Conservation (phyloP, 2,113 vertebrate genomes). For the Pygathrix nemaeus region DNA sequence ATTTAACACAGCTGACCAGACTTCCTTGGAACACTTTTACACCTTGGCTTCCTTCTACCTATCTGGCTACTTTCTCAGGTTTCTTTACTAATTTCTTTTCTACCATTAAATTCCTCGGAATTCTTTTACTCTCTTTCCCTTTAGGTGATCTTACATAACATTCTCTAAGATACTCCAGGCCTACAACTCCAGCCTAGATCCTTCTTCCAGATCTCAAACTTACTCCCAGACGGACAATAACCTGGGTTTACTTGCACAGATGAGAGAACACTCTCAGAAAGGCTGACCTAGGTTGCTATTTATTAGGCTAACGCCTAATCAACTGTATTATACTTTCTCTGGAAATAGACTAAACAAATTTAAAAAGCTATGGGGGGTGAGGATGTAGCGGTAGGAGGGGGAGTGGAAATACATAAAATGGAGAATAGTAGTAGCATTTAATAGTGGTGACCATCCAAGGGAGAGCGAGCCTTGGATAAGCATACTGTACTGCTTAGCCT, state of each 20-base stretch:
- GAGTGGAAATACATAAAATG: not conserved
- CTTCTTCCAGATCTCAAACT: slow-evolving; percentile 50
- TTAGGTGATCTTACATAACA: not conserved
- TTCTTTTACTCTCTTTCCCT: not conserved
- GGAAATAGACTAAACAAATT: not conserved
- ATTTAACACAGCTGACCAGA: not conserved
- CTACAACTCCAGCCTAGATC: not conserved
- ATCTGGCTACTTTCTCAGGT: not conserved
- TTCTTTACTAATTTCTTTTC: slow-evolving; percentile 20
- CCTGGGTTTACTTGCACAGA: not conserved
- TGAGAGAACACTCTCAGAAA: slow-evolving; percentile 30
- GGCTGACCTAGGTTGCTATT: not conserved
- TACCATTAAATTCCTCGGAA: not conserved
- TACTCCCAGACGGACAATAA: slow-evolving; percentile 17
- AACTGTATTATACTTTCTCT: not conserved
- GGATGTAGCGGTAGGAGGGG: not conserved
- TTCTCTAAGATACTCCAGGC: not conserved
- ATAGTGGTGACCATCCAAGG: not conserved
- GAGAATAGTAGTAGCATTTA: not conserved
- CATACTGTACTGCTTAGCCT: not conserved
- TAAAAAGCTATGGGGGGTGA: not conserved
- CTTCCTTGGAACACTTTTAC: not conserved
- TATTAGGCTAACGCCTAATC: slow-evolving; percentile 20
- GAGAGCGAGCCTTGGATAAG: not conserved
- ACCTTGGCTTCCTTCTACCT: not conserved